Percentiles rank a stretch among this genome's conserved stretches.
phyloP scores from a whole-genome alignment of 2,113 vertebrate species.

The Amblyopsis rosae region DNA sequence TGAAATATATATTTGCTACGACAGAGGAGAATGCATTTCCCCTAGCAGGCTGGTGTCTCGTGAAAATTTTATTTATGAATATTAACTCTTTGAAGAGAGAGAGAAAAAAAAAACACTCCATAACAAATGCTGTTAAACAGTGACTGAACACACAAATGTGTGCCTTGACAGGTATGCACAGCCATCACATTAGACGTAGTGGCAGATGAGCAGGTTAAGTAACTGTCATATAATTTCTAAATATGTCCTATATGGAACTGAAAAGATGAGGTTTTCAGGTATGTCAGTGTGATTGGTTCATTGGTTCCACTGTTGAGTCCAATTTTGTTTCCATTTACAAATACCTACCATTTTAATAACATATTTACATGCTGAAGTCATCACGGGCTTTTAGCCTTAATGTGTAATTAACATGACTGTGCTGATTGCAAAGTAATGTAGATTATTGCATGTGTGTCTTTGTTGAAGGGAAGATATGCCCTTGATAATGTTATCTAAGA shows the following conservation, averaged over 20 bases:
- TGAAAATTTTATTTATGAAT: conserved; percentile 16
- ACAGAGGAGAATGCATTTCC: conserved; percentile 10
- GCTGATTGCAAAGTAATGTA: too few relatives aligned
- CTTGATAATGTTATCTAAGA: too few relatives aligned
- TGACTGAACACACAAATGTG: neutral
- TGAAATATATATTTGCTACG: neutral
- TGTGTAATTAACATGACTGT: too few relatives aligned
- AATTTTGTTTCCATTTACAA: too few relatives aligned
- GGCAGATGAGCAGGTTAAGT: conserved; percentile 32
- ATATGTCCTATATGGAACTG: neutral
- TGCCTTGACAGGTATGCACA: neutral
- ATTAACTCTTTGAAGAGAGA: neutral
- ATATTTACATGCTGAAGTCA: too few relatives aligned
- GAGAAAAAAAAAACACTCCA: conserved; percentile 13
- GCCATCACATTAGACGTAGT: conserved; percentile 34
- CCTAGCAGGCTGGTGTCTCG: too few relatives aligned
- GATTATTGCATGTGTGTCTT: too few relatives aligned
- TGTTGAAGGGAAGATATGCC: too few relatives aligned
- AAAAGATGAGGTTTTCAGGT: neutral
- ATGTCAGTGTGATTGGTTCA: too few relatives aligned
- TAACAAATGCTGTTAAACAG: conserved; percentile 29
- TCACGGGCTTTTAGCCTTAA: too few relatives aligned
- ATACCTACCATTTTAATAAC: neutral
- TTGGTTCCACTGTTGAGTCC: too few relatives aligned
- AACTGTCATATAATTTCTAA: conserved; percentile 17